Evolutionary conservation across 2,888 invertebrate genomes (phyloP).

Genomic region (Fissipunctia ypsillon): DNA sequence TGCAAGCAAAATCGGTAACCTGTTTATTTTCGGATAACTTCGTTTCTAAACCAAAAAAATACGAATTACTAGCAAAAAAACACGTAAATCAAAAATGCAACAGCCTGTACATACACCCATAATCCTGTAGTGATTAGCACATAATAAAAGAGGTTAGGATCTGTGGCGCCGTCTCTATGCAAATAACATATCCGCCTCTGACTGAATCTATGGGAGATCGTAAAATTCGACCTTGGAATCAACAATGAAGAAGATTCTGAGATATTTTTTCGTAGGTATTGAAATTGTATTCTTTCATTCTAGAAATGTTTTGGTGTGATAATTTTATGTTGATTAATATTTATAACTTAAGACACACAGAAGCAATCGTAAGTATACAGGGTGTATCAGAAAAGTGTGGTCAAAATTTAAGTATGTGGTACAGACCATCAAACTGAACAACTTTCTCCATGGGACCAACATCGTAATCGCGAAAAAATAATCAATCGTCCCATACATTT

Average conservation of each 20-base stretch:
- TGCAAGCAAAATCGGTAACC: too few relatives aligned
- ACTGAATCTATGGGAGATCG: slow-evolving; percentile 44
- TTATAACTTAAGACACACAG: too few relatives aligned
- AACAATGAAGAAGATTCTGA: slow-evolving; percentile 2
- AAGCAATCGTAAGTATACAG: too few relatives aligned
- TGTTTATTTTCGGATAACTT: too few relatives aligned
- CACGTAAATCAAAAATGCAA: not conserved
- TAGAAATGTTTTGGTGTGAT: not conserved
- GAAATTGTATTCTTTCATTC: slow-evolving; percentile 1
- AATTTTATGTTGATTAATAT: slow-evolving; percentile 15
- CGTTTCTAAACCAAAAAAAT: too few relatives aligned
- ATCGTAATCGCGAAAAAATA: too few relatives aligned
- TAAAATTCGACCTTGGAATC: slow-evolving; percentile 62
- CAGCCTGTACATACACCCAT: slow-evolving; percentile 46
- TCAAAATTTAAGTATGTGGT: too few relatives aligned
- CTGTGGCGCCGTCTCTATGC: slow-evolving; percentile 62
- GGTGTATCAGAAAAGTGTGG: too few relatives aligned
- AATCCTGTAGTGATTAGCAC: slow-evolving; percentile 66
- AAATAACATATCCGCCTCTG: slow-evolving; percentile 62
- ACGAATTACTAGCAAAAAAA: too few relatives aligned
- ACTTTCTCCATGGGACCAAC: too few relatives aligned
- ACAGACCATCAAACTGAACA: too few relatives aligned
- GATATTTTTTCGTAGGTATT: not conserved
- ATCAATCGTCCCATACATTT: too few relatives aligned
- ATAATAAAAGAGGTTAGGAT: slow-evolving; percentile 62